phyloP scores from a whole-genome alignment of 2,113 vertebrate species.

The Nestor notabilis region DNA sequence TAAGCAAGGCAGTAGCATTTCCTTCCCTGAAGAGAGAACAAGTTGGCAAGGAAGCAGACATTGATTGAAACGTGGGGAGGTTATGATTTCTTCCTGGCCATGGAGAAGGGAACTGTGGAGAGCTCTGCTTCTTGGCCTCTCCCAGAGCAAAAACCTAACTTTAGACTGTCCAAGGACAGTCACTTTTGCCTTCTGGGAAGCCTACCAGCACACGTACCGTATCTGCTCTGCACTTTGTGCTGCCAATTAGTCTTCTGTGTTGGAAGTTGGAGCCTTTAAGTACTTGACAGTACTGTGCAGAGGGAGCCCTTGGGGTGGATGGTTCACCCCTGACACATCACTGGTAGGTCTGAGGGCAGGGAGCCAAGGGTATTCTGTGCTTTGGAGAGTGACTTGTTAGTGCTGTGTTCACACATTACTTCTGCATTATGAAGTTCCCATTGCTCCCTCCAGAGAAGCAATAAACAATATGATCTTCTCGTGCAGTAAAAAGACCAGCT shows the following conservation, averaged over 20 bases:
- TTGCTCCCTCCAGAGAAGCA: not conserved
- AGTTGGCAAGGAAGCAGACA: constrained; percentile 19
- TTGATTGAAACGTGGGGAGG: not conserved
- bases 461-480: not conserved
- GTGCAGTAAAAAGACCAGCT: not conserved
- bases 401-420: not conserved
- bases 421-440: not conserved
- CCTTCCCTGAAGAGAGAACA: not conserved
- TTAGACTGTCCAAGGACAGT: not conserved
- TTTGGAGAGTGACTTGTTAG: not conserved
- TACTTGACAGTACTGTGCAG: not conserved
- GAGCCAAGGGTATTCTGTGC: not conserved
- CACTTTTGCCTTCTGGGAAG: not conserved
- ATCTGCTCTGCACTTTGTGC: not conserved
- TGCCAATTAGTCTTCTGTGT: not conserved
- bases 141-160: not conserved
- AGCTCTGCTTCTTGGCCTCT: not conserved
- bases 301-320: not conserved
- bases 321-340: not conserved
- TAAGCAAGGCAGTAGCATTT: not conserved
- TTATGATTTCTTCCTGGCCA: not conserved
- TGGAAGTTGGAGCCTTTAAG: not conserved
- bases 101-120: not conserved
- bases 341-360: not conserved
- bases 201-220: not conserved